phyloP scores from a whole-genome alignment of 2,113 vertebrate species.

The Atlantisia rogersi region DNA sequence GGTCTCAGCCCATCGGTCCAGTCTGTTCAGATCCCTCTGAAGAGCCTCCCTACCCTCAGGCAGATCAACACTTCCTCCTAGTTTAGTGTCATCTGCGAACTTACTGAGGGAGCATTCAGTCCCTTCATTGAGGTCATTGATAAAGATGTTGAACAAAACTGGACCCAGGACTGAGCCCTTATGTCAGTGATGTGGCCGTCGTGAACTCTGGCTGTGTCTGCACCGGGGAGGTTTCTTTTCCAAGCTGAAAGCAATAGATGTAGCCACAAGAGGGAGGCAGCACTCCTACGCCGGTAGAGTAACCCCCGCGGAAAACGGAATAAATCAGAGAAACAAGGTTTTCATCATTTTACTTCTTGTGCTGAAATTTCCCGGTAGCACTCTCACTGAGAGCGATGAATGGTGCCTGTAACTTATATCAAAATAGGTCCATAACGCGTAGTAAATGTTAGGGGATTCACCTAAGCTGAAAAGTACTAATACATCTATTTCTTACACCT shows the following conservation, averaged over 20 bases:
- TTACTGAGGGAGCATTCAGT: no score
- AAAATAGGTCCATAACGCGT: neutral
- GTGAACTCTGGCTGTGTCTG: neutral
- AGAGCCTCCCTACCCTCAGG: no score
- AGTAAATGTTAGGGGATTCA: neutral
- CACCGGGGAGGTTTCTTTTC: neutral
- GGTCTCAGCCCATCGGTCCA: no score
- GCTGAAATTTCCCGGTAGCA: neutral
- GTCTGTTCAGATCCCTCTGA: no score
- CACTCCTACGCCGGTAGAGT: neutral
- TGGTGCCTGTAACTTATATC: neutral
- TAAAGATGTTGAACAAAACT: no score
- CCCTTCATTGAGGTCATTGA: no score
- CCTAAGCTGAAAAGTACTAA: neutral
- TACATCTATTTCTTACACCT: neutral
- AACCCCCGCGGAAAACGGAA: neutral
- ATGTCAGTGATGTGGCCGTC: neutral
- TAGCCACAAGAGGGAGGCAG: slow-evolving; percentile 61
- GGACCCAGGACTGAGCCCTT: neutral
- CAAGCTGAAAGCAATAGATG: neutral
- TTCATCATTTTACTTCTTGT: neutral
- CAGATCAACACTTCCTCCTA: no score
- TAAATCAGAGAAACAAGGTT: neutral
- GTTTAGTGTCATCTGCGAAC: no score
- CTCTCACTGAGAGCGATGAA: neutral